These are phyloP conservation scores for Craniophora ligustri DNA, from an alignment of 2,888 invertebrate genomes.

Conservation along the genomic window DNA sequence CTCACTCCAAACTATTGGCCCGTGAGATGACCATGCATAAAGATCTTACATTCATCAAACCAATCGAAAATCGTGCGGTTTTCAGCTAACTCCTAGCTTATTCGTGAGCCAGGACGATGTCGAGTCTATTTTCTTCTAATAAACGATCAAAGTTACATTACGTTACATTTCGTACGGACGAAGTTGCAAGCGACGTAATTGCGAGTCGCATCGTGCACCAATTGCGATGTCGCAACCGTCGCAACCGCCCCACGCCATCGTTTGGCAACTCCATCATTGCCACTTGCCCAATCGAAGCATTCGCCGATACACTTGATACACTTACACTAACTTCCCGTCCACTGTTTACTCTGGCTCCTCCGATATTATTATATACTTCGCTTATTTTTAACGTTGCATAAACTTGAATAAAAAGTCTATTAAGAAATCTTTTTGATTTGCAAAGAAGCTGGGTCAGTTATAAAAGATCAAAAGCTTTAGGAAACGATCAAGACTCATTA, in stretches of 20 bases:
- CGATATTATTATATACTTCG: conserved; percentile 15
- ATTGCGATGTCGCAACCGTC: conserved; percentile 40
- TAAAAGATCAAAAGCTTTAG: conserved; percentile 7
- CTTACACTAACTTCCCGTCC: conserved; percentile 34
- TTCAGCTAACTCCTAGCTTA: no score
- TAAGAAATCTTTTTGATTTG: conserved; percentile 12
- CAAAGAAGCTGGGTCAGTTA: conserved; percentile 19
- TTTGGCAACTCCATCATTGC: conserved; percentile 45
- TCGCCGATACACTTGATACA: conserved; percentile 18
- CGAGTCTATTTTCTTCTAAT: neutral
- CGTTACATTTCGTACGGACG: conserved; percentile 13
- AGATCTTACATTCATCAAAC: no score
- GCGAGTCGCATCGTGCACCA: conserved; percentile 27
- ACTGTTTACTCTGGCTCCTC: conserved; percentile 26
- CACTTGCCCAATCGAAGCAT: conserved; percentile 44
- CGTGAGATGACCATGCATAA: no score
- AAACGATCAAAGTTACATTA: conserved; percentile 11
- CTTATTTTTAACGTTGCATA: conserved; percentile 20
- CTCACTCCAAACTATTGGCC: no score
- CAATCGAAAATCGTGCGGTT: neutral
- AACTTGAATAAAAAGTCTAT: conserved; percentile 16
- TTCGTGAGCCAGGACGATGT: no score
- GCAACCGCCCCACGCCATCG: conserved; percentile 31
- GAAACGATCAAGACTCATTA: conserved; percentile 8
- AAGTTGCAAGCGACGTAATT: conserved; percentile 11